Conservation (phyloP, 2,113 vertebrate genomes). For the Thamnaconus septentrionalis region DNA sequence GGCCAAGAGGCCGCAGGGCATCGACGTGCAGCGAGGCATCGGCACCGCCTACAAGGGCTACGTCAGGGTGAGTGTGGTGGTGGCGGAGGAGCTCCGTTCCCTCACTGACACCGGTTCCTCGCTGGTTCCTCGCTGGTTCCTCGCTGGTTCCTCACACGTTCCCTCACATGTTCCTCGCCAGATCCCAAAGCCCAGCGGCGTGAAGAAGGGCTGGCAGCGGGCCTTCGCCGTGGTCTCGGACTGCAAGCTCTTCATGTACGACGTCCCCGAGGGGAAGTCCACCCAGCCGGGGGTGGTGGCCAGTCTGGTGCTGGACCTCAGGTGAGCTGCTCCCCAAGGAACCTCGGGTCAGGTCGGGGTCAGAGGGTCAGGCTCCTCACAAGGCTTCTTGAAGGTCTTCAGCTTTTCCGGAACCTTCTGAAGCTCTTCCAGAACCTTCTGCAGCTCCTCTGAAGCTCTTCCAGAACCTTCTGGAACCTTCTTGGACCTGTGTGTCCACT, state of each 20-base stretch:
- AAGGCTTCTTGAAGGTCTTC: too few species aligned
- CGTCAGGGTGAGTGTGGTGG: constrained; percentile 83
- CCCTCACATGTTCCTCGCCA: constrained; percentile 34
- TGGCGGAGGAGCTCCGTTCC: too few species aligned
- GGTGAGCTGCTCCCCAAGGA: constrained; percentile 67
- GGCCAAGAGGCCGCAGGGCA: constrained; percentile 91
- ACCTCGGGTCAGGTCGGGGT: too few species aligned
- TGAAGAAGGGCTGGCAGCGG: constrained; percentile 97
- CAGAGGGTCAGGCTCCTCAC: too few species aligned
- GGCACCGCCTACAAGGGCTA: constrained; percentile 97
- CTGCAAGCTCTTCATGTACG: constrained; percentile 94
- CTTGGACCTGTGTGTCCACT: not conserved
- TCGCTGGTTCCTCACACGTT: too few species aligned
- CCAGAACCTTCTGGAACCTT: too few species aligned
- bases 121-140: too few species aligned
- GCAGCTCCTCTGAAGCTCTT: too few species aligned
- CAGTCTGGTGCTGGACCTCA: constrained; percentile 94
- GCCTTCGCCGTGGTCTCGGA: constrained; percentile 94
- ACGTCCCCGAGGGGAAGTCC: constrained; percentile 92
- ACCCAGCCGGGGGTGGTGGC: constrained; percentile 89
- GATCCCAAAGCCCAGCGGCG: constrained; percentile 96
- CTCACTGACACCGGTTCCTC: not conserved
- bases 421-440: too few species aligned
- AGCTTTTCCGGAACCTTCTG: too few species aligned
- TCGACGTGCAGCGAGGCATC: constrained; percentile 95